Conservation (phyloP, 2,113 vertebrate species). For the Tachysurus fulvidraco region DNA sequence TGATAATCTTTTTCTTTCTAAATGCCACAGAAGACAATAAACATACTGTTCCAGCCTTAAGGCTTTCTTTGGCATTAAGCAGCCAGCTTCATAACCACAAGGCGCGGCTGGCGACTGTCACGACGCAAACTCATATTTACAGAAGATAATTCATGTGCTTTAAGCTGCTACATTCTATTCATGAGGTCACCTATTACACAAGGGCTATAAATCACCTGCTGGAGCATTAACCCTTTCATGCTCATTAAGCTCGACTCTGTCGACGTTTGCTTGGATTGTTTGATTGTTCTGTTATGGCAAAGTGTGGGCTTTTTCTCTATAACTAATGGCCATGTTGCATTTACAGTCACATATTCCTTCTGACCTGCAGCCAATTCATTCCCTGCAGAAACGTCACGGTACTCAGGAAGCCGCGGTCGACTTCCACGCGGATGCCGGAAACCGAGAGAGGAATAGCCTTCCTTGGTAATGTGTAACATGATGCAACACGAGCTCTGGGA, state of each 20-base stretch:
- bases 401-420: conserved; percentile 13
- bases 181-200: conserved; percentile 23
- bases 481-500: conserved; percentile 29
- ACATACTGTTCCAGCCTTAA: conserved; percentile 57
- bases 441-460: conserved; percentile 27
- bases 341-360: neutral
- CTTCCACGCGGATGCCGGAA: conserved; percentile 37
- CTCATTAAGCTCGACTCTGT: neutral
- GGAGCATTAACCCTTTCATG: neutral
- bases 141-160: conserved; percentile 36
- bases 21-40: conserved; percentile 53
- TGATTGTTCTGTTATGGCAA: neutral
- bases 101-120: conserved; percentile 23
- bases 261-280: neutral
- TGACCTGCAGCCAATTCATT: conserved; percentile 17
- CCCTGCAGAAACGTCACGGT: conserved; percentile 20
- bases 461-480: conserved; percentile 36
- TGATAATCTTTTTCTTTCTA: conserved; percentile 24
- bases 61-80: conserved; percentile 42
- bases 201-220: neutral
- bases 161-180: conserved; percentile 1
- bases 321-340: neutral
- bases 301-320: neutral
- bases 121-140: conserved; percentile 34
- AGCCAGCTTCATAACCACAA: conserved; percentile 24